Percentiles rank a stretch among this genome's conserved stretches.
Evolutionary conservation across 2,888 invertebrate genomes (phyloP).

Genomic region (Margaritifera margaritifera): DNA sequence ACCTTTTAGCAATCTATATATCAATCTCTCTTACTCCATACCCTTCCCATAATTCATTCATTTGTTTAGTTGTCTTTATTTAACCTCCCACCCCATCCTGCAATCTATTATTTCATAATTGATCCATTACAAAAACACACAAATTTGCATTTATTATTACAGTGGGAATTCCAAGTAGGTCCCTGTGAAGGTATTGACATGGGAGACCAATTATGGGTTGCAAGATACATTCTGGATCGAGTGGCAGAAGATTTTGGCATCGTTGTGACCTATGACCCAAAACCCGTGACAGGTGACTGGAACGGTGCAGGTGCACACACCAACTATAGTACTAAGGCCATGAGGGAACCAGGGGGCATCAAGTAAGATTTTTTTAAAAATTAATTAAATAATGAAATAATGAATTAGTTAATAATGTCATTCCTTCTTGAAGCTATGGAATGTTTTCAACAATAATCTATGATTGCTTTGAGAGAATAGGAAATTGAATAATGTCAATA

Average conservation of each 20-base stretch:
- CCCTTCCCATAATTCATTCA: no score
- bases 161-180: slow-evolving; percentile 84
- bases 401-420: no score
- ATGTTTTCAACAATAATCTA: no score
- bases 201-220: slow-evolving; percentile 76
- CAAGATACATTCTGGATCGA: slow-evolving; percentile 74
- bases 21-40: no score
- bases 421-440: no score
- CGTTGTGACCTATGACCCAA: slow-evolving; percentile 74
- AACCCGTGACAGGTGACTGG: slow-evolving; percentile 74
- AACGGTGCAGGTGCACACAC: slow-evolving; percentile 89
- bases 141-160: slow-evolving; percentile 14
- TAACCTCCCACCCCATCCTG: no score
- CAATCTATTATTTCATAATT: neutral
- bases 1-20: no score
- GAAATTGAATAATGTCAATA: no score
- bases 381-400: no score
- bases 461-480: no score
- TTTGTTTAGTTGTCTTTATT: no score
- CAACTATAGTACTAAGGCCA: slow-evolving; percentile 94
- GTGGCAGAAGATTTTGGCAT: slow-evolving; percentile 76
- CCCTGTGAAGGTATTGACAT: slow-evolving; percentile 87
- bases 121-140: neutral
- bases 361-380: slow-evolving; percentile 53
- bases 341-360: slow-evolving; percentile 80